Evolutionary conservation across 2,797 vertebrate species (phyloP), one percentile per base, ranked within the genome.

Genomic region (Cyprinella venusta): DNA sequence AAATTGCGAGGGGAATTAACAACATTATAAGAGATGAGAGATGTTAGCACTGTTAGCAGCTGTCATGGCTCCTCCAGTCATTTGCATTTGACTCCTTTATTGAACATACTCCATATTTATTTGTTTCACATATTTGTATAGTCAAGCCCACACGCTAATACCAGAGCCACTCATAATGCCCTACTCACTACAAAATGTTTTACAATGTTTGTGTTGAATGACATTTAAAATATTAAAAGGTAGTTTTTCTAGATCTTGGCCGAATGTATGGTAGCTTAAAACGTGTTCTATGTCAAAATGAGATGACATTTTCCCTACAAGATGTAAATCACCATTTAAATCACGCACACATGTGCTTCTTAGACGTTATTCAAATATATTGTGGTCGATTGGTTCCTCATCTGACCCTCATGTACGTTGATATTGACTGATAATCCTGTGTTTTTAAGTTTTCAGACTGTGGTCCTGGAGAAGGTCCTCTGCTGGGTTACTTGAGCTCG

Each of bases 391-490:
- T 72, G 16, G 5, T 26, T 78, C 38, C 56, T 18, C 26, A 1
- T n/a, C 21, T 69, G 61, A 18, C 16, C 2, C 21, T 67, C 33
- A n/a, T 84, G 8, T 13, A 3, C 54, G 40, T 76, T 26, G 18
- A 9, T 83, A 10, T 5, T 48, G 21, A 84, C 61, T 79, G 38
- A 67, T 48, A 86, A 21, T 85, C 21, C 38, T 92, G 82, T 92
- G 82, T 94, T 93, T 92, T 88, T 84, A 91, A 92, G 92, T 70
- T 94, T 93, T 90, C 91, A 93, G 93, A 88, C 81, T 90, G 88
- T 88, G 90, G 86, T 91, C 90, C 85, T 79, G 71, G 85, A 61
- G 86, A 21, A 85, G 74, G 84, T 86, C 88, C 80, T 88, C 42
- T 89, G 84, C 85, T 81, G 80, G 84, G 77, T 91, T 80, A 77